Percentiles rank a stretch among this genome's conserved stretches.
These are phyloP conservation scores for Cyclophora albipunctata DNA, from an alignment of 2,888 invertebrate species.

Conservation along the genomic window DNA sequence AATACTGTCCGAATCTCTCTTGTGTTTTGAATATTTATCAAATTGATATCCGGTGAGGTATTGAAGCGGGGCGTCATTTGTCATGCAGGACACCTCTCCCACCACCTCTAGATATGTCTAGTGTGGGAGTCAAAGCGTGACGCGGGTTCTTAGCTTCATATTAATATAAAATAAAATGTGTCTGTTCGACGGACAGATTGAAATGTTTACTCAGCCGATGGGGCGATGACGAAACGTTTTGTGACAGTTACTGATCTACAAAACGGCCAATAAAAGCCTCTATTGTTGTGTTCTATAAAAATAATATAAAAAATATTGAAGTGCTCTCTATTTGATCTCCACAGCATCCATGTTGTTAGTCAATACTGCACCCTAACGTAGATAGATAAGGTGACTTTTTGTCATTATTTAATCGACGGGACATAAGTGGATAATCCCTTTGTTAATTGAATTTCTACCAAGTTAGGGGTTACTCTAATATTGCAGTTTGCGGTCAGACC, in stretches of 20 bases:
- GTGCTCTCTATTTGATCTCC: slow-evolving; percentile 26
- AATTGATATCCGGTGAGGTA: no score
- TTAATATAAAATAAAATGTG: slow-evolving; percentile 8
- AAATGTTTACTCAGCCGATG: slow-evolving; percentile 61
- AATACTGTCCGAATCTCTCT: no score
- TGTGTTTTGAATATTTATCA: no score
- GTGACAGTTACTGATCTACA: slow-evolving; percentile 62
- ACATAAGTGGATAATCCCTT: slow-evolving; percentile 10
- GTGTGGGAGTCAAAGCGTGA: no score
- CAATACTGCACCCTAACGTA: slow-evolving; percentile 18
- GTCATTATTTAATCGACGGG: no score
- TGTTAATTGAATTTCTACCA: slow-evolving; percentile 36
- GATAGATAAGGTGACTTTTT: slow-evolving; percentile 21
- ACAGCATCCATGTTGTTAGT: not conserved
- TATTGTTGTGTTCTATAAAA: slow-evolving; percentile 54
- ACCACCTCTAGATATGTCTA: no score
- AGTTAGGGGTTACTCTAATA: slow-evolving; percentile 36
- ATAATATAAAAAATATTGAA: slow-evolving; percentile 43
- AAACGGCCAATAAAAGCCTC: slow-evolving; percentile 64
- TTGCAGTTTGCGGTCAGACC: slow-evolving; percentile 39
- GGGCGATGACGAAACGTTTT: slow-evolving; percentile 52
- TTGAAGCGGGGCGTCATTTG: no score
- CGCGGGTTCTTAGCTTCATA: no score
- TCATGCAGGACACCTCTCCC: no score
- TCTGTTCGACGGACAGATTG: slow-evolving; percentile 18